Evolutionary conservation across 2,888 invertebrate species (phyloP).

Genomic region (Mactromeris polynyma): DNA sequence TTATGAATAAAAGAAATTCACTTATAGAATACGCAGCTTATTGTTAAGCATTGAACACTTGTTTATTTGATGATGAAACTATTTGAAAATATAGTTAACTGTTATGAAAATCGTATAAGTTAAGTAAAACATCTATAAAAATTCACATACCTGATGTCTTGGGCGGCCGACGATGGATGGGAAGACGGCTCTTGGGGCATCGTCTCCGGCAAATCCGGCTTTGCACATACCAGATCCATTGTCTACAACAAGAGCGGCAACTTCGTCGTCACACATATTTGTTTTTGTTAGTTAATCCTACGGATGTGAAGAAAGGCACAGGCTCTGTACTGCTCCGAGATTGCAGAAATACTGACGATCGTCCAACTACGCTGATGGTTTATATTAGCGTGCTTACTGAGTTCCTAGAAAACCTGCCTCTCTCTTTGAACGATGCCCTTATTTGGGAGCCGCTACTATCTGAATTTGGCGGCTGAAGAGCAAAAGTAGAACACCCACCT

Average conservation of each 20-base stretch:
- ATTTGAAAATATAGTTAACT: no score
- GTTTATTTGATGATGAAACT: no score
- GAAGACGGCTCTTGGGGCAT: conserved; percentile 78
- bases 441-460: conserved; percentile 62
- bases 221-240: conserved; percentile 92
- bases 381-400: conserved; percentile 50
- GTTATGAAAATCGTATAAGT: no score
- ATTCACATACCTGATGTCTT: conserved; percentile 90
- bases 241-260: conserved; percentile 89
- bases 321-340: conserved; percentile 53
- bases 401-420: conserved; percentile 65
- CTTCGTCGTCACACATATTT: conserved; percentile 78
- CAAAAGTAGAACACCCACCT: conserved; percentile 52
- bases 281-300: conserved; percentile 49
- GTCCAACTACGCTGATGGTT: conserved; percentile 31
- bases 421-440: conserved; percentile 58
- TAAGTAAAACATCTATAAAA: conserved; percentile 65
- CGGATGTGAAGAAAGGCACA: conserved; percentile 50
- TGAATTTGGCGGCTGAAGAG: conserved; percentile 56
- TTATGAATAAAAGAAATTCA: no score
- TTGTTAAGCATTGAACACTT: no score
- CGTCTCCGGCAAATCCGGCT: conserved; percentile 79
- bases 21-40: no score
- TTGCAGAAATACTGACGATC: conserved; percentile 59
- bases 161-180: conserved; percentile 78